Evolutionary conservation across 2,797 vertebrate species (phyloP).

Genomic region (Danio tinwini): DNA sequence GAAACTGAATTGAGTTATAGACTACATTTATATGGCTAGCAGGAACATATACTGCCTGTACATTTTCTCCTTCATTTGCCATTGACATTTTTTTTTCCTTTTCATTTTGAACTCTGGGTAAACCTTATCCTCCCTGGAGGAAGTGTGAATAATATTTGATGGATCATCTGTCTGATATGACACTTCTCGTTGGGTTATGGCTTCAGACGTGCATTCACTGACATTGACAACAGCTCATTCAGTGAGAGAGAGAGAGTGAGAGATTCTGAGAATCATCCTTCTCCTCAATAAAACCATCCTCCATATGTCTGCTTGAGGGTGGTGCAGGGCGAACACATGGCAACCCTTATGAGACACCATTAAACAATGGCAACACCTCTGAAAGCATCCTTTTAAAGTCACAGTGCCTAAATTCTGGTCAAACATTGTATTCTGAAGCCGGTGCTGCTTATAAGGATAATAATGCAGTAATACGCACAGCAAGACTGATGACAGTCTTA

Average conservation of each 20-base stretch:
- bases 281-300: slow-evolving; percentile 31
- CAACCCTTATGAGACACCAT: slow-evolving; percentile 31
- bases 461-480: too few species aligned
- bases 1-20: too few species aligned
- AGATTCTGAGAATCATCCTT: slow-evolving; percentile 47
- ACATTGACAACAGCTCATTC: slow-evolving; percentile 56
- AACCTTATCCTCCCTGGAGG: slow-evolving; percentile 22
- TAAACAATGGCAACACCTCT: slow-evolving; percentile 24
- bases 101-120: slow-evolving; percentile 4
- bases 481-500: too few species aligned
- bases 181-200: slow-evolving; percentile 10
- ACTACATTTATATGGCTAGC: neutral
- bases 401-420: too few species aligned
- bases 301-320: slow-evolving; percentile 70
- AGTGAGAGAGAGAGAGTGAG: slow-evolving; percentile 55
- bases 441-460: too few species aligned
- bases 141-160: slow-evolving; percentile 36
- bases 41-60: neutral
- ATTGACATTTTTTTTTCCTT: neutral
- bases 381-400: slow-evolving; percentile 3
- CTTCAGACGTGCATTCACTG: slow-evolving; percentile 60
- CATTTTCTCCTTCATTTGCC: neutral
- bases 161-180: slow-evolving; percentile 15
- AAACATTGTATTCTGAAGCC: too few species aligned
- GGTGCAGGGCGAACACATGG: slow-evolving; percentile 34